Evolutionary conservation across 2,797 vertebrate genomes (phyloP).

Genomic region (Melanotaenia boesemani): DNA sequence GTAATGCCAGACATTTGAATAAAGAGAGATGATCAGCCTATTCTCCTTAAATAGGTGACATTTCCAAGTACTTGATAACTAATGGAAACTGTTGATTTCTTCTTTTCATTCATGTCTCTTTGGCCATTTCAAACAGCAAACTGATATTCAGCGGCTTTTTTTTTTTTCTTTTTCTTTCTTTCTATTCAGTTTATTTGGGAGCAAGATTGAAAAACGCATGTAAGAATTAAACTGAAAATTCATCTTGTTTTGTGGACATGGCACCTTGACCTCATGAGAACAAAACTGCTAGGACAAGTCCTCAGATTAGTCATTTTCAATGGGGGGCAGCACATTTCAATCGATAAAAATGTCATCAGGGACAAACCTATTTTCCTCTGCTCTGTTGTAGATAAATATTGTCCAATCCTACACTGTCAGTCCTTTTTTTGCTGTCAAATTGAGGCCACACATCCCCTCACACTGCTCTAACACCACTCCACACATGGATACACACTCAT

Average conservation of each 20-base stretch:
- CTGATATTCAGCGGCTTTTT: conserved; percentile 26
- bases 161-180: neutral
- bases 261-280: conserved; percentile 70
- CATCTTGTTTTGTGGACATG: conserved; percentile 67
- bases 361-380: conserved; percentile 82
- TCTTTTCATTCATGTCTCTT: conserved; percentile 24
- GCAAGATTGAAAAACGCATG: conserved; percentile 74
- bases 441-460: conserved; percentile 28
- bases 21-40: neutral
- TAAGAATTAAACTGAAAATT: conserved; percentile 72
- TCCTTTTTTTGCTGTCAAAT: conserved; percentile 61
- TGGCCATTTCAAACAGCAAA: conserved; percentile 28
- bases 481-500: conserved; percentile 31
- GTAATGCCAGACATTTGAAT: conserved; percentile 17
- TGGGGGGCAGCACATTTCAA: conserved; percentile 74
- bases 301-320: conserved; percentile 80
- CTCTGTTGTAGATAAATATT: conserved; percentile 81
- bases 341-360: conserved; percentile 85
- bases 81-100: conserved; percentile 25
- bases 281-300: conserved; percentile 64
- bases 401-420: conserved; percentile 75
- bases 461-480: conserved; percentile 14
- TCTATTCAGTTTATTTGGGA: conserved; percentile 46
- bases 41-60: conserved; percentile 19
- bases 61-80: conserved; percentile 42